Evolutionary conservation across 2,888 invertebrate species (phyloP), one percentile per base, ranked within the genome.

Genomic region (Boloria euphrosyne): DNA sequence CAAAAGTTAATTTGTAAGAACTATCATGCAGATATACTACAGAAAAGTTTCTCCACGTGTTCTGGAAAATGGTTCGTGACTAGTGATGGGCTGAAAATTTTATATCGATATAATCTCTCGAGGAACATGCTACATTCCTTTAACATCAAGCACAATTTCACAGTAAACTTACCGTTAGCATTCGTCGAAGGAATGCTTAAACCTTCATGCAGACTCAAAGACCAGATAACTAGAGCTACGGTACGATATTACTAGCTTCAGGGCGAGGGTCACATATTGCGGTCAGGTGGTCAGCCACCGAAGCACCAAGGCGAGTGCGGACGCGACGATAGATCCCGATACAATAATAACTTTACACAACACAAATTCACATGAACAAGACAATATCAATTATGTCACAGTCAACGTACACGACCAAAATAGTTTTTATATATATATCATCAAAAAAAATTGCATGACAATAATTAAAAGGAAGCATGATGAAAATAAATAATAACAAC

Each of bases 281-380:
- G 80, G 80, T 78, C 77, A 68, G 78, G 82, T 84, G 86, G 85
- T 80, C 84, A 84, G 82, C 84, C 85, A 83, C 84, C 86, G 82
- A 87, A 89, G 88, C 87, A 80, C 87, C 80, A 84, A 87, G 87
- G 82, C 85, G 87, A 87, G 90, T 90, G 90, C 89, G 90, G 90
- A 85, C 89, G 90, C 85, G 86, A 81, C 84, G 86, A 79, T 82
- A 80, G 79, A 73, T 76, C 82, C 82, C 85, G 84, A 75, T 79
- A 80, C 75, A 72, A 71, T 68, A 70, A 75, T 74, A 71, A 73
- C 74, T 83, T 84, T 86, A 88, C 90, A 90, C 90, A 89, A 92
- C 91, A 92, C 90, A 92, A 90, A 91, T 90, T 88, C 90, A 92
- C 90, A 90, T 89, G 84, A 89, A 91, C 91, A 90, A 90, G 90